These are phyloP conservation scores for Sipha flava DNA, from an alignment of 1,140 invertebrate species.

Conservation along the genomic window DNA sequence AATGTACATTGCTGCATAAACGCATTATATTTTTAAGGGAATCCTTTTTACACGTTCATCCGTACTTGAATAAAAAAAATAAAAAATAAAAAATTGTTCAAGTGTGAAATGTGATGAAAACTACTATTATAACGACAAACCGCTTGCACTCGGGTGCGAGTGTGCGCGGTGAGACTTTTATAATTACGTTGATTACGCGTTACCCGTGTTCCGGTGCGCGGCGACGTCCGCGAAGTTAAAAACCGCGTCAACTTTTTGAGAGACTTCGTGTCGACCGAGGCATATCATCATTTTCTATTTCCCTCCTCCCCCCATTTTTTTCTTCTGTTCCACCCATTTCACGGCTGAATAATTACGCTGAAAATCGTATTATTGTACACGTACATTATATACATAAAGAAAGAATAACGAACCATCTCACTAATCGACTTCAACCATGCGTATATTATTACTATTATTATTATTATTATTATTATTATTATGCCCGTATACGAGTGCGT, in stretches of 20 bases:
- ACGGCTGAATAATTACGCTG: neutral
- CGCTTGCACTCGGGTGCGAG: no score
- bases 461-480: no score
- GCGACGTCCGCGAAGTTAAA: no score
- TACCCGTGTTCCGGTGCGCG: neutral
- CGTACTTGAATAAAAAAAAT: no score
- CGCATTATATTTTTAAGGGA: no score
- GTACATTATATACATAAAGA: neutral
- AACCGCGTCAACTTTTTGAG: neutral
- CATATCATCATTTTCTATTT: neutral
- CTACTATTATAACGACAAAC: no score
- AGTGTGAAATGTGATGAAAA: no score
- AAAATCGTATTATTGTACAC: neutral
- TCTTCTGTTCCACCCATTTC: neutral
- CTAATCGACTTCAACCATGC: constrained; percentile 18
- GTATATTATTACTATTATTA: neutral
- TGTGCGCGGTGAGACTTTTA: no score
- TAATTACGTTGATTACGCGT: neutral
- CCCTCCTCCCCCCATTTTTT: no score
- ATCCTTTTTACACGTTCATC: no score
- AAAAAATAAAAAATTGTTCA: no score
- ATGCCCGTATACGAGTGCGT: neutral
- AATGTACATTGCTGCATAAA: no score
- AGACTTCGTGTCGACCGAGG: neutral
- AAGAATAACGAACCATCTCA: neutral